Percentiles rank a stretch among this genome's conserved stretches.
These are phyloP conservation scores for Caenorhabditis sp. DNA, from an alignment of 2,888 invertebrate genomes.

Conservation along the genomic window DNA sequence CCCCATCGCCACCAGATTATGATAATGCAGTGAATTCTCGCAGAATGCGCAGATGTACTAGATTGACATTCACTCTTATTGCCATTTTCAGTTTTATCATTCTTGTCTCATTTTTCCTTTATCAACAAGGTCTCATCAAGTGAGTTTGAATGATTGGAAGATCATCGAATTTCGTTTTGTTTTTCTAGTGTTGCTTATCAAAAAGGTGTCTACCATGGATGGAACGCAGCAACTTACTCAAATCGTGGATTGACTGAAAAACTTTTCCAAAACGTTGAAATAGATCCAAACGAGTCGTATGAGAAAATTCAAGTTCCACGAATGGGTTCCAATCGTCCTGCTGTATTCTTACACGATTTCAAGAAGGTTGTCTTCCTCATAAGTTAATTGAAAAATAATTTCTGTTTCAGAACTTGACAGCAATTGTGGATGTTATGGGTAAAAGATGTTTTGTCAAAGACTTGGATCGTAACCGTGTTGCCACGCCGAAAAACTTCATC, in stretches of 20 bases:
- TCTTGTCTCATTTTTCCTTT: constrained; percentile 48
- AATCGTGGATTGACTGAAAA: constrained; percentile 53
- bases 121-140: constrained; percentile 52
- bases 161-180: neutral
- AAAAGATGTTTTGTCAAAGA: constrained; percentile 87
- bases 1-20: constrained; percentile 55
- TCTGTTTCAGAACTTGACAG: constrained; percentile 77
- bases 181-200: constrained; percentile 49
- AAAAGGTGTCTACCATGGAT: constrained; percentile 53
- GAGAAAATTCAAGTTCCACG: constrained; percentile 88
- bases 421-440: constrained; percentile 81
- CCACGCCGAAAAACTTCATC: constrained; percentile 76
- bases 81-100: constrained; percentile 46
- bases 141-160: constrained; percentile 7
- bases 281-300: constrained; percentile 75
- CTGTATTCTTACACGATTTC: constrained; percentile 92
- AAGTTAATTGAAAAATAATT: neutral
- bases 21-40: constrained; percentile 46
- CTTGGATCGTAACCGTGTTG: constrained; percentile 76
- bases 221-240: constrained; percentile 51
- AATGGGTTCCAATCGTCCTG: constrained; percentile 82
- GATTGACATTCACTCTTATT: constrained; percentile 43
- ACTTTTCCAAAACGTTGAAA: constrained; percentile 64
- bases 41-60: constrained; percentile 51
- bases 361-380: constrained; percentile 75